A percentile compares a stretch with the other conserved stretches of the same genome.
phyloP scores from a whole-genome alignment of 64 coral and sea anemone genomes.

The Trachythela sp. region DNA sequence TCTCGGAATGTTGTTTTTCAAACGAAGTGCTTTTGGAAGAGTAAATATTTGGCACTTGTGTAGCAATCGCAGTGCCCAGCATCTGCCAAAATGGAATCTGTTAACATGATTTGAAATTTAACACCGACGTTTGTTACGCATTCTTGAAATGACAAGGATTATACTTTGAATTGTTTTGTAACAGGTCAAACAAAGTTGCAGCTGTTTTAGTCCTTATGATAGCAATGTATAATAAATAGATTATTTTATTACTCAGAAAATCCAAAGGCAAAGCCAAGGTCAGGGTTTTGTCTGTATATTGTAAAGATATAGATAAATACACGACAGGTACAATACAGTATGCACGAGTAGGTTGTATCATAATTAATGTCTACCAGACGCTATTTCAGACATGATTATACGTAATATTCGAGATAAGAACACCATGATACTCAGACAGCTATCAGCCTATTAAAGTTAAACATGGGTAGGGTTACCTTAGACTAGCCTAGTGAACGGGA shows the following conservation, averaged over 20 bases:
- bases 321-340: not conserved
- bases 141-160: slow-evolving; percentile 1
- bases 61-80: not conserved
- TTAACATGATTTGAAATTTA: not conserved
- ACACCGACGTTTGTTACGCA: not conserved
- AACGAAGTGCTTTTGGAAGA: not conserved
- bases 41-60: not conserved
- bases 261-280: not conserved
- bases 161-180: not conserved
- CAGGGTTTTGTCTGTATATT: too few relatives aligned
- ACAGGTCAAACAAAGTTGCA: not conserved
- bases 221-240: not conserved
- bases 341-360: not conserved
- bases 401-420: not conserved
- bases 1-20: not conserved
- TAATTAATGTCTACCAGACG: not conserved
- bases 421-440: not conserved
- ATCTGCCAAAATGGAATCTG: not conserved
- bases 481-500: too few relatives aligned
- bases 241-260: not conserved
- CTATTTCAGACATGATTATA: not conserved
- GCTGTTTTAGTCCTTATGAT: not conserved
- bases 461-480: too few relatives aligned
- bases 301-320: too few relatives aligned
- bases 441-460: too few relatives aligned